A percentile compares a stretch with the other conserved stretches of the same genome.
Evolutionary conservation across 2,113 vertebrate genomes (phyloP).

Genomic region (Crotalus helleri): DNA sequence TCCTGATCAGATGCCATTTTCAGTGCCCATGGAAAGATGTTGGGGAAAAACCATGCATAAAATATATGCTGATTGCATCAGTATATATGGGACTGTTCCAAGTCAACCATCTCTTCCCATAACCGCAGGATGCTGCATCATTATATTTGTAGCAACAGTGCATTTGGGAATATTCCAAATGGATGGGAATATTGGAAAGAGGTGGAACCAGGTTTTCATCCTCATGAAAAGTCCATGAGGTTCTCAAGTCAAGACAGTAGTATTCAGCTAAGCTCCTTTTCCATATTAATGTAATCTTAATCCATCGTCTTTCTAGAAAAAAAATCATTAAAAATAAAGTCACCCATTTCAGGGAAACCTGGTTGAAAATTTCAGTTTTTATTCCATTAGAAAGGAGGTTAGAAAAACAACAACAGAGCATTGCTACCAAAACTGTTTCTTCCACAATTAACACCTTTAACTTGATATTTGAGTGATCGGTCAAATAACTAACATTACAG

Average conservation of each 20-base stretch:
- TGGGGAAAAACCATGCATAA: not conserved
- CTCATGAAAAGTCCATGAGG: not conserved
- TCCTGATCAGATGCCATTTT: not conserved
- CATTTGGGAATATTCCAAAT: not conserved
- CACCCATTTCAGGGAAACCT: not conserved
- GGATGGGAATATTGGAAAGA: not conserved
- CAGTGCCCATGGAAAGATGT: not conserved
- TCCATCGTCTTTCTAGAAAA: not conserved
- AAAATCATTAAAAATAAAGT: not conserved
- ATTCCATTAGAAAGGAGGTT: not conserved
- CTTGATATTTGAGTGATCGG: not conserved
- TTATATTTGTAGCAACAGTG: not conserved
- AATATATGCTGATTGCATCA: not conserved
- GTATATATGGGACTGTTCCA: not conserved
- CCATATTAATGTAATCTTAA: not conserved
- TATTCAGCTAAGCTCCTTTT: not conserved
- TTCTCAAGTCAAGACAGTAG: not conserved
- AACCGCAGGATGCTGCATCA: not conserved
- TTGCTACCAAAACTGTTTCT: not conserved
- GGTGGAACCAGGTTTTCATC: not conserved
- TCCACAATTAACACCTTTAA: not conserved
- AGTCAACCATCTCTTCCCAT: not conserved
- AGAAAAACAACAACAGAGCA: not conserved
- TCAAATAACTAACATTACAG: slow-evolving; percentile 4
- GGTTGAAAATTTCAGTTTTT: not conserved